Conservation (phyloP, 2,113 vertebrate species). For the Zosterops hypoxanthus region DNA sequence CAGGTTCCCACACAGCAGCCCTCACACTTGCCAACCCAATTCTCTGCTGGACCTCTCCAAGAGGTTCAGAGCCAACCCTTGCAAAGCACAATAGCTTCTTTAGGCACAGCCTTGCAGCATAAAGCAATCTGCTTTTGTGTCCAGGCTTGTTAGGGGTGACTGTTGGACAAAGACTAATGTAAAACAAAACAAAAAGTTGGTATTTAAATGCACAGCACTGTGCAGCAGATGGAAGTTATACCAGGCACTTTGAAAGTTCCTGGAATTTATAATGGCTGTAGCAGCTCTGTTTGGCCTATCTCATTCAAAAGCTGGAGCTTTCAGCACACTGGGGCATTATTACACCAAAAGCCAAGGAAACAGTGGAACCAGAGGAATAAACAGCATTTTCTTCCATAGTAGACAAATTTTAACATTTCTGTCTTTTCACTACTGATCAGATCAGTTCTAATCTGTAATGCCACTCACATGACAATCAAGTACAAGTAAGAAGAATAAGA, state of each 20-base stretch:
- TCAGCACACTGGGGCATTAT: not conserved
- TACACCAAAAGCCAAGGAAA: not conserved
- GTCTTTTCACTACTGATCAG: not conserved
- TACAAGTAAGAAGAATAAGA: not conserved
- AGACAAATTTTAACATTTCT: not conserved
- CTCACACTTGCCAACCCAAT: fast-evolving
- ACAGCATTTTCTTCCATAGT: not conserved
- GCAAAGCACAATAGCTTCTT: not conserved
- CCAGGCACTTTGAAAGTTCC: not conserved
- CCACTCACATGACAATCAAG: not conserved
- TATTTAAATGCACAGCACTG: not conserved
- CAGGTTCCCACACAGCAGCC: not conserved
- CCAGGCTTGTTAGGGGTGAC: not conserved
- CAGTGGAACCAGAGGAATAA: not conserved
- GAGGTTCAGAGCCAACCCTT: not conserved
- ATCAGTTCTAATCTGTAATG: not conserved
- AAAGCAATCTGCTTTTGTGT: not conserved
- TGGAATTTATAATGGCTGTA: not conserved
- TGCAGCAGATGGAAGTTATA: not conserved
- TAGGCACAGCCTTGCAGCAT: not conserved
- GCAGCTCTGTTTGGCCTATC: not conserved
- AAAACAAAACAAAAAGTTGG: not conserved
- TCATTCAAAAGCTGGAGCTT: not conserved
- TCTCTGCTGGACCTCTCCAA: not conserved
- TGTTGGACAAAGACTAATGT: not conserved